Conservation (phyloP, 2,888 invertebrate genomes). For the Hylaea fasciaria region DNA sequence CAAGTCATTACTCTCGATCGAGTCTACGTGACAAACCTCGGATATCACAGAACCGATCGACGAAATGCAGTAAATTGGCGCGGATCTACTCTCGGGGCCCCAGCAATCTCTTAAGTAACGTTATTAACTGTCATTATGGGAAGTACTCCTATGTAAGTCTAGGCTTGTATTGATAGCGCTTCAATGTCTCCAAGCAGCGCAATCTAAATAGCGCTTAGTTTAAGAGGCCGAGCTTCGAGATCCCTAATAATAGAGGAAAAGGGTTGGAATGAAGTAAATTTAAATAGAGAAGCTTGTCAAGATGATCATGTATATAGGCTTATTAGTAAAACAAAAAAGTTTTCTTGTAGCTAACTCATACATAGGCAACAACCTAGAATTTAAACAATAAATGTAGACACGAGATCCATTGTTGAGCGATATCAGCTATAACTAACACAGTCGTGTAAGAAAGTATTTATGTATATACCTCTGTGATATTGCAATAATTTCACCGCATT, state of each 20-base stretch:
- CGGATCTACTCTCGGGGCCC: conserved; percentile 26
- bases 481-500: conserved; percentile 40
- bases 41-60: conserved; percentile 37
- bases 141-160: conserved; percentile 33
- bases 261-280: too few species aligned
- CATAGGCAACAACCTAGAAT: too few species aligned
- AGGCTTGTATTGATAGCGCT: conserved; percentile 12
- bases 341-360: too few species aligned
- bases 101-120: conserved; percentile 43
- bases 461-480: conserved; percentile 26
- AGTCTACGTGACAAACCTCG: conserved; percentile 49
- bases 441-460: conserved; percentile 28
- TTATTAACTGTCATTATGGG: conserved; percentile 43
- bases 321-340: too few species aligned
- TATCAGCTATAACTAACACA: conserved; percentile 2
- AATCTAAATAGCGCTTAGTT: too few species aligned
- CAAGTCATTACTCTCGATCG: conserved; percentile 45
- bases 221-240: too few species aligned
- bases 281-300: too few species aligned
- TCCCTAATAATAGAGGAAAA: too few species aligned
- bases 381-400: background rate
- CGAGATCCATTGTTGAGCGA: too few species aligned
- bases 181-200: background rate
- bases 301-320: too few species aligned
- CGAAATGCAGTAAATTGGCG: conserved; percentile 47